These are phyloP conservation scores for Pluvianellus socialis DNA, from an alignment of 2,113 vertebrate genomes.

Conservation along the genomic window DNA sequence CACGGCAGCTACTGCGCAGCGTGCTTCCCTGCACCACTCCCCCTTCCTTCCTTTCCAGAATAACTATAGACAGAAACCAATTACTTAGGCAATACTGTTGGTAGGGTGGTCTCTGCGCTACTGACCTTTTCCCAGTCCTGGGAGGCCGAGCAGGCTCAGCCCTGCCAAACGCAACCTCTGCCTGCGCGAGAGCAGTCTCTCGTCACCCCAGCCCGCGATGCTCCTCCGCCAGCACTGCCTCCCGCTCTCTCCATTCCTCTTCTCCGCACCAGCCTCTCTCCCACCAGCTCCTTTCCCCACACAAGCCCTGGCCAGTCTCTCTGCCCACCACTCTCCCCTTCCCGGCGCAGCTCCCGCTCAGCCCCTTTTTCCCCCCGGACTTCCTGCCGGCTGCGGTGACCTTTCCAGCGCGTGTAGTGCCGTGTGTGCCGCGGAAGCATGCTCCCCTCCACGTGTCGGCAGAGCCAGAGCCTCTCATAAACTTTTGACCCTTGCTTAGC, in stretches of 20 bases:
- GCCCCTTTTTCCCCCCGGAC: not conserved
- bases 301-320: accelerated
- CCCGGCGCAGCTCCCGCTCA: not conserved
- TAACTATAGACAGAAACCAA: not conserved
- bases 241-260: not conserved
- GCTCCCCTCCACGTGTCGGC: not conserved
- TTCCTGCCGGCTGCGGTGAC: not conserved
- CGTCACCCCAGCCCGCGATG: not conserved
- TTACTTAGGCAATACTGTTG: not conserved
- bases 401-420: not conserved
- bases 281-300: not conserved
- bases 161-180: not conserved
- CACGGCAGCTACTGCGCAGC: not conserved
- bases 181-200: not conserved
- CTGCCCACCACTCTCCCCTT: accelerated
- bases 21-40: not conserved
- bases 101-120: not conserved
- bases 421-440: accelerated
- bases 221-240: not conserved
- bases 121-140: not conserved
- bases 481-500: constrained; percentile 23
- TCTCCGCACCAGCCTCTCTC: accelerated
- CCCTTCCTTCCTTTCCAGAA: not conserved
- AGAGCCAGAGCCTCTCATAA: not conserved
- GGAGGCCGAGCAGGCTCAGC: not conserved